Evolutionary conservation across 2,797 vertebrate genomes (phyloP).

Genomic region (Crax fasciolata): DNA sequence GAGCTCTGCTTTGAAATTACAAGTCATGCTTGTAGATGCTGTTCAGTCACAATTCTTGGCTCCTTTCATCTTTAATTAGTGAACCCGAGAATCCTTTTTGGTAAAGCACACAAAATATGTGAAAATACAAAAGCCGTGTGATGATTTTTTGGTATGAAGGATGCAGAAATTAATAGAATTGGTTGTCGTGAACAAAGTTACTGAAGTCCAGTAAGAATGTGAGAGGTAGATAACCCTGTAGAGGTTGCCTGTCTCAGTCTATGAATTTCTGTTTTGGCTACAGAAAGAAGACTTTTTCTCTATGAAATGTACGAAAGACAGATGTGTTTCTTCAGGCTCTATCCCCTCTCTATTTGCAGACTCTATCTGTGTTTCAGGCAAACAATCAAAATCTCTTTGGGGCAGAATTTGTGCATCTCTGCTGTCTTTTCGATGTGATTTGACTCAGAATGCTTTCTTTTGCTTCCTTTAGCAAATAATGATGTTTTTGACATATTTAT

Average conservation of each 20-base stretch:
- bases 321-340: neutral
- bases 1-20: neutral
- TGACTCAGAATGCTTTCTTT: neutral
- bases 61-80: neutral
- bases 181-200: neutral
- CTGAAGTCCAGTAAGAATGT: neutral
- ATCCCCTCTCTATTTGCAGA: neutral
- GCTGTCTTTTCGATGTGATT: neutral
- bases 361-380: neutral
- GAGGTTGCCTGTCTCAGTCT: neutral
- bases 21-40: accelerated
- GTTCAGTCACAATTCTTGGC: neutral
- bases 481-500: neutral
- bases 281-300: neutral
- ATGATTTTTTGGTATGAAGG: neutral
- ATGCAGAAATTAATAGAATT: neutral
- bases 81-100: neutral
- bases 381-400: neutral
- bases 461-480: neutral
- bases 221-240: neutral
- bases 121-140: neutral
- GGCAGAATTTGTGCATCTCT: neutral
- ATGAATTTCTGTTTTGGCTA: neutral
- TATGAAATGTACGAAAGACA: neutral
- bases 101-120: neutral